Conservation (phyloP, 2,888 invertebrate species). For the Tuberolachnus salignus region DNA sequence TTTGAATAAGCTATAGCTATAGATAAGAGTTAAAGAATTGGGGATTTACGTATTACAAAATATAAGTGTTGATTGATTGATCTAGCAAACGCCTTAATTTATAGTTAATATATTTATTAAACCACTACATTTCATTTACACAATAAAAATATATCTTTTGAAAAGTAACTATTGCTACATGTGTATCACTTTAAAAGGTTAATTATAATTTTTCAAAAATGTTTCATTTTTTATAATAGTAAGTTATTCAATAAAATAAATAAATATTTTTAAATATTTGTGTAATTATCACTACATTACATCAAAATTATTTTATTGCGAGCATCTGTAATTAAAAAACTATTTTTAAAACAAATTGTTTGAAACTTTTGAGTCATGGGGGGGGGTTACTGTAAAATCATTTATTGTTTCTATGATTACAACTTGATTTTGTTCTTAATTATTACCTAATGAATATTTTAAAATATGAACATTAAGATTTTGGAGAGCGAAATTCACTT, state of each 20-base stretch:
- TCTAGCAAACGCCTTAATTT: constrained; percentile 23
- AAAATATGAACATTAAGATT: neutral
- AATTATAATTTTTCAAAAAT: neutral
- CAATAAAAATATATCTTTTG: neutral
- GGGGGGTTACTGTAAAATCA: no score
- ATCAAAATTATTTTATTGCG: neutral
- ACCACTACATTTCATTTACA: neutral
- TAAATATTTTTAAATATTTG: no score
- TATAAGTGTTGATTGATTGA: constrained; percentile 27
- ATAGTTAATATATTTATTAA: constrained; percentile 9
- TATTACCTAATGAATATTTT: neutral
- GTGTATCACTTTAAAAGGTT: neutral
- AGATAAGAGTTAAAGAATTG: constrained; percentile 37
- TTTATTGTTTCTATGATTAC: neutral
- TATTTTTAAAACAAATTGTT: no score
- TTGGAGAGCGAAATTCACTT: neutral
- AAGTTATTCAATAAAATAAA: no score
- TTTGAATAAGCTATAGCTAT: constrained; percentile 38
- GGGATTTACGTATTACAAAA: constrained; percentile 39
- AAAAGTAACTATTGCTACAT: neutral
- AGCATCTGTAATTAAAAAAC: no score
- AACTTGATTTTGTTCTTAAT: neutral
- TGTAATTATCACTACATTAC: no score
- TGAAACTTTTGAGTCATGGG: no score
- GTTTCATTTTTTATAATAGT: no score